A percentile compares a stretch with the other conserved stretches of the same genome.
Evolutionary conservation across 1,140 invertebrate genomes (phyloP).

Genomic region (Lordiphosa clarofinis): DNA sequence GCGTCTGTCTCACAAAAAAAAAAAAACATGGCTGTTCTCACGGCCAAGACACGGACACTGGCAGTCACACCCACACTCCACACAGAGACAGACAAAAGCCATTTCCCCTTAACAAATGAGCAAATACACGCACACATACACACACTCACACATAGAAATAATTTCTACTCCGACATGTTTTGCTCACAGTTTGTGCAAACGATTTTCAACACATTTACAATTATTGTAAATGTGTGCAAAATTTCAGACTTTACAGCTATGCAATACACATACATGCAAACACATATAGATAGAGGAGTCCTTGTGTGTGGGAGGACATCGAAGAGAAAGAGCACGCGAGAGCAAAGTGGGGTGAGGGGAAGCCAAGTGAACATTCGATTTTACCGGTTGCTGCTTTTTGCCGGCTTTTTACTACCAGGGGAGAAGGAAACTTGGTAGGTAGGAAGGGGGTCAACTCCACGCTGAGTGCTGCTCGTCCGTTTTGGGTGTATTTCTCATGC

Average conservation of each 20-base stretch:
- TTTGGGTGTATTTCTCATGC: constrained; percentile 50
- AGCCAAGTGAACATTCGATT: constrained; percentile 74
- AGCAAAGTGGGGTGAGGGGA: constrained; percentile 22
- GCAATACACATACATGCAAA: constrained; percentile 18
- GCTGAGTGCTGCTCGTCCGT: constrained; percentile 29
- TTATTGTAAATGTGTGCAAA: constrained; percentile 79
- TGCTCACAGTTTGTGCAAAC: constrained; percentile 75
- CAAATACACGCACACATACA: constrained; percentile 37
- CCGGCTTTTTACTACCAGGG: constrained; percentile 52
- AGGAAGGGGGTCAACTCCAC: background rate
- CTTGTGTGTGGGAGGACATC: constrained; percentile 23
- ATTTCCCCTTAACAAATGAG: constrained; percentile 74
- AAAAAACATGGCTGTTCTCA: constrained; percentile 73
- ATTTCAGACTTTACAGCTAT: constrained; percentile 50
- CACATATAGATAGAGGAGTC: constrained; percentile 8
- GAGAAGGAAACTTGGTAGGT: background rate
- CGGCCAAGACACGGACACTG: constrained; percentile 30
- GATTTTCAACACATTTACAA: constrained; percentile 79
- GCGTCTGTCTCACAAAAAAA: constrained; percentile 32
- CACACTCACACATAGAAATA: constrained; percentile 28
- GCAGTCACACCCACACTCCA: constrained; percentile 22
- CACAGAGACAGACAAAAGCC: constrained; percentile 64
- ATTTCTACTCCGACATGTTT: constrained; percentile 42
- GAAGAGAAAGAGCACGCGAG: background rate
- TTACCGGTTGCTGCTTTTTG: constrained; percentile 77